These are phyloP conservation scores for Mus caroli DNA, from an alignment of 2,797 vertebrate genomes.

Conservation along the genomic window DNA sequence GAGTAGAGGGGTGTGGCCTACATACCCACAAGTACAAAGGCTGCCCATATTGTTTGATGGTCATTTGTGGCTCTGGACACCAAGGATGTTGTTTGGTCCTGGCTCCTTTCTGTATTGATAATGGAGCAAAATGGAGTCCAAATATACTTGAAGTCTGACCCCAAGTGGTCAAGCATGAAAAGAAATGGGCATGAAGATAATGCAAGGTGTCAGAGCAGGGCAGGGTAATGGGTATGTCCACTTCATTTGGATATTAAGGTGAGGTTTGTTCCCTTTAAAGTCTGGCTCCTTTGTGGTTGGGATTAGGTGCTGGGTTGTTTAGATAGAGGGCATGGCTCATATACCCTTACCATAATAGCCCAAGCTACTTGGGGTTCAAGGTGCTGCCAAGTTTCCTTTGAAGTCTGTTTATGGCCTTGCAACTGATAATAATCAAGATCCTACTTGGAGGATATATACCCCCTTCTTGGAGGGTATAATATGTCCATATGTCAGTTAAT, in stretches of 20 bases:
- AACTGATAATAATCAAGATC: not conserved
- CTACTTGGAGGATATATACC: not conserved
- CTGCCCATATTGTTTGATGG: not conserved
- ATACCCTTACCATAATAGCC: not conserved
- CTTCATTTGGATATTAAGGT: not conserved
- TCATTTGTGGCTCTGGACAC: not conserved
- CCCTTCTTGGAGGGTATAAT: not conserved
- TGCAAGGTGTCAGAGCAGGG: not conserved
- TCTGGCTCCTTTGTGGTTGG: not conserved
- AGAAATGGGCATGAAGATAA: not conserved
- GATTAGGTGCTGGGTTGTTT: not conserved
- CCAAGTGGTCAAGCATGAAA: not conserved
- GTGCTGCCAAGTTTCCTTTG: not conserved
- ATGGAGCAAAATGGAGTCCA: not conserved
- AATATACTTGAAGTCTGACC: not conserved
- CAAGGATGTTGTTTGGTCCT: not conserved
- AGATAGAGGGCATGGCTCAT: not conserved
- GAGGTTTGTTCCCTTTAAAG: not conserved
- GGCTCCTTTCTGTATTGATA: not conserved
- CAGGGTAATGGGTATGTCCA: not conserved
- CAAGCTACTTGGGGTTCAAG: not conserved
- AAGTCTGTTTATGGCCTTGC: not conserved
- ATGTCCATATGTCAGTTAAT: not conserved
- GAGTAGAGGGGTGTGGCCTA: not conserved
- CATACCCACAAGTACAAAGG: not conserved